Evolutionary conservation across 2,113 vertebrate species (phyloP).

Genomic region (Platanista minor): DNA sequence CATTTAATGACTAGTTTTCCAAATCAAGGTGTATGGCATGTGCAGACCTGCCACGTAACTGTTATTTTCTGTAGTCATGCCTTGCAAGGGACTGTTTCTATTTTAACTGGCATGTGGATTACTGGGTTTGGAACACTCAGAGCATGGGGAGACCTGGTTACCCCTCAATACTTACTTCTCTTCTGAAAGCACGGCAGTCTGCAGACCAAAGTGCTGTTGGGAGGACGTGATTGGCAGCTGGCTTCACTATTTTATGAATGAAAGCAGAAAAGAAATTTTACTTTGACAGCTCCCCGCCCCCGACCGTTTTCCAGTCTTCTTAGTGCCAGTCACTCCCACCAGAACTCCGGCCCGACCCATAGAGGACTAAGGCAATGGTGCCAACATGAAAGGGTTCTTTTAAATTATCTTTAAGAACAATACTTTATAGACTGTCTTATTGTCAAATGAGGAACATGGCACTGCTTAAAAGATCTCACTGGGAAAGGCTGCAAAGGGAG

Average conservation of each 20-base stretch:
- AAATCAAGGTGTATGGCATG: conserved; percentile 46
- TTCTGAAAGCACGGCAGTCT: conserved; percentile 65
- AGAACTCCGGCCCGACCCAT: conserved; percentile 49
- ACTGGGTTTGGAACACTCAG: conserved; percentile 53
- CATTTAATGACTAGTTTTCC: conserved; percentile 70
- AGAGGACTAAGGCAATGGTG: conserved; percentile 73
- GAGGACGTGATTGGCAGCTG: conserved; percentile 74
- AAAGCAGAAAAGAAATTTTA: conserved; percentile 66
- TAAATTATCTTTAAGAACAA: conserved; percentile 21
- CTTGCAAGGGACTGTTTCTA: not conserved
- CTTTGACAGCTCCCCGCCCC: not conserved
- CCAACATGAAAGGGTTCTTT: conserved; percentile 27
- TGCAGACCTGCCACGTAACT: conserved; percentile 30
- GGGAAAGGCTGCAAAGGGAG: conserved; percentile 33
- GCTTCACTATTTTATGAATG: conserved; percentile 68
- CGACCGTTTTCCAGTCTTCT: not conserved
- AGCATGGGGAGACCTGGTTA: conserved; percentile 47
- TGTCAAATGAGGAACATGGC: conserved; percentile 71
- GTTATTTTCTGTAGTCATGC: not conserved
- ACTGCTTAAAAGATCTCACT: conserved; percentile 59
- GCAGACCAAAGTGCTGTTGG: conserved; percentile 72
- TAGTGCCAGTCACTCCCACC: conserved; percentile 29
- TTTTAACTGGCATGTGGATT: not conserved
- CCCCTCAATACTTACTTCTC: conserved; percentile 75
- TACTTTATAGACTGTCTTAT: conserved; percentile 64